Evolutionary conservation across 2,888 invertebrate species (phyloP), one percentile per base, ranked within the genome.

Genomic region (Erynnis tages): DNA sequence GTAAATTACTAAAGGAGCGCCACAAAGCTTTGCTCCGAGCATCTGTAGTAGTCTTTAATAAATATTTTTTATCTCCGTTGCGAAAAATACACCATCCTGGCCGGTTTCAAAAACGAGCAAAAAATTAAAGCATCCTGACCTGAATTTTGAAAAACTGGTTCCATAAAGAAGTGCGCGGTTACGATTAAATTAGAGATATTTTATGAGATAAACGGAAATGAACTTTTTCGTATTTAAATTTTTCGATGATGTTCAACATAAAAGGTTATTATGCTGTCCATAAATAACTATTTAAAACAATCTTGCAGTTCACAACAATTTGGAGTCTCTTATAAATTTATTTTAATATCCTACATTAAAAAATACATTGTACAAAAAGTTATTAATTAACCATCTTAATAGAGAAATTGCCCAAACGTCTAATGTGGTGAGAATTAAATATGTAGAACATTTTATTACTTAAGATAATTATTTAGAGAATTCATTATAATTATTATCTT

Each of bases 11-110:
- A 21, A 38, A 45, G 19, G 38, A 38, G 21, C 30, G 38, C 35
- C 32, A 49, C 49, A 41, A 49, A 49, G 49, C 40, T 34, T 30
- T 19, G 49, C 49, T 29, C 48, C 23, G 48, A 48, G 40, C 17
- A 35, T 37, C 46, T 35, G 35, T 17, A 37, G 19, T 14, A n/a
- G 17, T 35, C 35, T 11, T 13, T 46, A 35, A 35, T 46, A 37
- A 44, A 37, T 27, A 37, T 46, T 37, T 45, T 45, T 46, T 46
- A 45, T 16, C 34, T 25, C n/a, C 35, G 23, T 17, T 46, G 35
- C 27, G 44, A 23, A 46, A 37, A 46, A 13, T 29, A 16, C 34
- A 34, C 17, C 23, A 13, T 27, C 27, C 8, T 23, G 32, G 32
- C 14, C 4, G 7, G 10, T 8, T 37, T 29, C 17, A 17, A 43